Conservation (phyloP, 1,140 invertebrate species). For the Alviniconcha marisindica region DNA sequence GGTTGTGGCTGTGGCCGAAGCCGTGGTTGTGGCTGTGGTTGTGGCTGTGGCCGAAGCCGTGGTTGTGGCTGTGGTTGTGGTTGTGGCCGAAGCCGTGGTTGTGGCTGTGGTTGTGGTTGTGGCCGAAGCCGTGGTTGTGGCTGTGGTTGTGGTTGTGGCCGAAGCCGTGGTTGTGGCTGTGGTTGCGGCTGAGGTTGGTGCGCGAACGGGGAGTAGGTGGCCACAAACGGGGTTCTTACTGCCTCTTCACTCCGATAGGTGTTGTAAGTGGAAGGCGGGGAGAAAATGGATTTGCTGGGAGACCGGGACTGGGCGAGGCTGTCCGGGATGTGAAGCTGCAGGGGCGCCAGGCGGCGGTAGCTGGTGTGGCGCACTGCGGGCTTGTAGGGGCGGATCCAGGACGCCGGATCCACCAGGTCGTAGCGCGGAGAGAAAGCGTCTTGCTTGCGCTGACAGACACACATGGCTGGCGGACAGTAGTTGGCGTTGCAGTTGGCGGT, state of each 20-base stretch:
- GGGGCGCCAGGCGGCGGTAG: background rate
- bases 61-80: background rate
- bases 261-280: background rate
- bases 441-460: conserved; percentile 39
- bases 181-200: background rate
- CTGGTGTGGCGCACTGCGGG: background rate
- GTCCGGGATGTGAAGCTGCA: background rate
- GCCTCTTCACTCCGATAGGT: background rate
- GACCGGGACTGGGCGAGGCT: background rate
- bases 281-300: background rate
- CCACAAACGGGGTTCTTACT: background rate
- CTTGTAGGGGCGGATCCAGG: background rate
- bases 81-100: background rate
- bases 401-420: background rate
- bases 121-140: background rate
- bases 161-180: background rate
- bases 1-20: background rate
- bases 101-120: background rate
- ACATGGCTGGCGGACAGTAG: conserved; percentile 51
- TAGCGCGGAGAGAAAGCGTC: background rate
- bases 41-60: background rate
- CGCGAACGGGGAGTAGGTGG: background rate
- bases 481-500: conserved; percentile 58
- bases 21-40: background rate
- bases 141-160: background rate